A percentile compares a stretch with the other conserved stretches of the same genome.
Evolutionary conservation across 92 coral and sea anemone genomes (phyloP).

Genomic region (Siderastrea siderea): DNA sequence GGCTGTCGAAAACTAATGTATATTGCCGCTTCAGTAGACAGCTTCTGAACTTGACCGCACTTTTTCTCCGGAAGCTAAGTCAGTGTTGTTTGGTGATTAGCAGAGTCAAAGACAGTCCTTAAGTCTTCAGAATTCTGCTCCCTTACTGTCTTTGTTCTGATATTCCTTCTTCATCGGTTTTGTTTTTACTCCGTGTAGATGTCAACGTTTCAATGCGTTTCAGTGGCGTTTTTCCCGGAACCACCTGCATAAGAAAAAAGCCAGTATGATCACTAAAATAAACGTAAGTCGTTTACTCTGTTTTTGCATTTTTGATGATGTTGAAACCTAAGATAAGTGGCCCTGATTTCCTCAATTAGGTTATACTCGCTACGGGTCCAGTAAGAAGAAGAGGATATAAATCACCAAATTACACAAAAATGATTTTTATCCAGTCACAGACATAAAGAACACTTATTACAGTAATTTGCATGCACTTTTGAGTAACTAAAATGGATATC

Average conservation of each 20-base stretch:
- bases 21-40: background rate
- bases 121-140: background rate
- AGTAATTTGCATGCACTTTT: background rate
- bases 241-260: background rate
- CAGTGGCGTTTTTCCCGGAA: background rate
- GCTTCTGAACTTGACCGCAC: background rate
- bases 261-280: background rate
- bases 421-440: background rate
- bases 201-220: background rate
- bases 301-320: background rate
- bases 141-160: background rate
- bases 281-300: background rate
- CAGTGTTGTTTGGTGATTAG: background rate
- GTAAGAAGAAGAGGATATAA: background rate
- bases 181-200: background rate
- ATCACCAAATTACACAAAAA: constrained; percentile 3
- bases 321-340: background rate
- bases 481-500: background rate
- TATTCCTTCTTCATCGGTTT: background rate
- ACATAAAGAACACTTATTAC: background rate
- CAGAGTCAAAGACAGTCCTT: background rate
- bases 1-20: background rate
- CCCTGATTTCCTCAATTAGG: background rate
- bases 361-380: background rate
- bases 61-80: background rate